These are phyloP conservation scores for Agrenia bidenticulata DNA, from an alignment of 2,888 invertebrate genomes.

Conservation along the genomic window DNA sequence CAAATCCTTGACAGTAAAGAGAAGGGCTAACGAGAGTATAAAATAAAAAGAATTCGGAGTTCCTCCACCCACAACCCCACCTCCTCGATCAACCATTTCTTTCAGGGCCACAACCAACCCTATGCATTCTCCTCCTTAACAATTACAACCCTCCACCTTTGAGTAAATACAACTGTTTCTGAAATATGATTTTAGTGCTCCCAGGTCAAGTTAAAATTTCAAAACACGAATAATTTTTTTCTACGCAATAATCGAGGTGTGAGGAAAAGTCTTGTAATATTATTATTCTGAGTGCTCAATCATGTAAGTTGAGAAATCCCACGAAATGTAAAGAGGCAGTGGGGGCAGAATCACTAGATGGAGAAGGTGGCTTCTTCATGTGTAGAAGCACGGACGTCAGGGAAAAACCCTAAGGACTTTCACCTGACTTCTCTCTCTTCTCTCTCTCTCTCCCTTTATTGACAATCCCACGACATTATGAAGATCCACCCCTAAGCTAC, in stretches of 20 bases:
- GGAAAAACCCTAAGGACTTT: constrained; percentile 3
- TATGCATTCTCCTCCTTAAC: too few species aligned
- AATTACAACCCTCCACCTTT: too few species aligned
- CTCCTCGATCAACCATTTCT: constrained; percentile 33
- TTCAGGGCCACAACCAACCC: too few species aligned
- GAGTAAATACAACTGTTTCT: too few species aligned
- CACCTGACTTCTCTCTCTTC: constrained; percentile 5
- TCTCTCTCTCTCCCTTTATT: too few species aligned
- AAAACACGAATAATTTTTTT: too few species aligned
- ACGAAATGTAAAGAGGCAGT: neutral
- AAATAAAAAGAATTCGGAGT: constrained; percentile 30
- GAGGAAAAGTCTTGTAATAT: too few species aligned
- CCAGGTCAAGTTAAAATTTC: too few species aligned
- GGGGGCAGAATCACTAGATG: neutral
- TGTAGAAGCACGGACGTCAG: neutral
- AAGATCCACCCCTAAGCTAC: too few species aligned
- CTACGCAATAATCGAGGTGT: too few species aligned
- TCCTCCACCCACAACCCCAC: constrained; percentile 33
- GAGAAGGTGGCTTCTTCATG: neutral
- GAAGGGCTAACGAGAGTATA: constrained; percentile 43
- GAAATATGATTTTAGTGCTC: too few species aligned
- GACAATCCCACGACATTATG: too few species aligned
- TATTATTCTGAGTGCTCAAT: neutral
- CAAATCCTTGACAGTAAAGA: constrained; percentile 51
- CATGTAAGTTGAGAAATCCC: neutral